Conservation (phyloP, 92 coral and sea anemone genomes). For the Actinernus sp. region DNA sequence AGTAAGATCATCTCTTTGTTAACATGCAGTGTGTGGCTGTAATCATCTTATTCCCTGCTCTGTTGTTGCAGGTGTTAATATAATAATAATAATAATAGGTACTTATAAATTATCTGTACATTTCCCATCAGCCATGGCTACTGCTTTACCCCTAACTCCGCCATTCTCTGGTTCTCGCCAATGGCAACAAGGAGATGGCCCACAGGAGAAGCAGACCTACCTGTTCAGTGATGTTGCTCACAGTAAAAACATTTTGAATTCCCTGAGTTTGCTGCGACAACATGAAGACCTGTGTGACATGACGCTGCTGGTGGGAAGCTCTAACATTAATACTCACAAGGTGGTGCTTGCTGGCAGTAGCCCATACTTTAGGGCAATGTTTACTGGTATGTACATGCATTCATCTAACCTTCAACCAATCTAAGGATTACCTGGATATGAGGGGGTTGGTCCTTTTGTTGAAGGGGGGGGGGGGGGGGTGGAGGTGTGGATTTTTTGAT, state of each 20-base stretch:
- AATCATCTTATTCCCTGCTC: no score
- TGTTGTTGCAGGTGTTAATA: no score
- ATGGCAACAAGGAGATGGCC: slow-evolving; percentile 18
- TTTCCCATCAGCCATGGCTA: slow-evolving; percentile 1
- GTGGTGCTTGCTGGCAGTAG: slow-evolving; percentile 93
- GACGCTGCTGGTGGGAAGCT: slow-evolving; percentile 74
- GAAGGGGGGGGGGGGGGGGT: no score
- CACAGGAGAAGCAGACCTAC: slow-evolving; percentile 23
- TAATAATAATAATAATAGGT: background rate
- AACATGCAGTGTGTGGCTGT: no score
- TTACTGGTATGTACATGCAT: slow-evolving; percentile 95
- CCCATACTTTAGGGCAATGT: slow-evolving; percentile 98
- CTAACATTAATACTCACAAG: slow-evolving; percentile 78
- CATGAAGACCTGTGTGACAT: slow-evolving; percentile 97
- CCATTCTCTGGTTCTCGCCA: slow-evolving; percentile 1
- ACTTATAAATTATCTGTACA: background rate
- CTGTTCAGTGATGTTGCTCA: slow-evolving; percentile 89
- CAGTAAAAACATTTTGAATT: slow-evolving; percentile 70
- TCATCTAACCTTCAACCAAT: background rate
- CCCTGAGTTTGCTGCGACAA: slow-evolving; percentile 72
- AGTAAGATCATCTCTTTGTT: no score
- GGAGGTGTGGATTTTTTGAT: no score
- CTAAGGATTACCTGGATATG: background rate
- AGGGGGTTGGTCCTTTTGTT: no score
- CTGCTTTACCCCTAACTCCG: slow-evolving; percentile 1